Base-by-base conservation (phyloP, 2,797 vertebrate species). In the Neosilurus hyrtlii region DNA sequence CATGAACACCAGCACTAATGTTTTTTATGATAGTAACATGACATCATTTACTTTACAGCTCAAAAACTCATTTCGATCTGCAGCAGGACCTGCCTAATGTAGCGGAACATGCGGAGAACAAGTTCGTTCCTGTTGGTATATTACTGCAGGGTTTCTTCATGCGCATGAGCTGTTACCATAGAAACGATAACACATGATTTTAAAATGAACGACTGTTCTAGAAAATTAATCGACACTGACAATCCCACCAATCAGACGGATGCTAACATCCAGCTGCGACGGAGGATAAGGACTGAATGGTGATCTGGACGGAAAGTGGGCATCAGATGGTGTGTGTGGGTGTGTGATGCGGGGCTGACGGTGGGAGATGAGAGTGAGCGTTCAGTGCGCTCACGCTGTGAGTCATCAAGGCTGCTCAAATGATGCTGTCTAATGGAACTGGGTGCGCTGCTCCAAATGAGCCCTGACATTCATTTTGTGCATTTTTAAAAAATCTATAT, bases 361-460 rank as follows among this genome's bases (percentile, higher is more conserved):
- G 89, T 84, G 88, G 85, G 86, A 80, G 81, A 83, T 80, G 30
- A 80, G 24, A 62, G 86, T 85, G 87, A 62, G 86, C 85, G 87
- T 86, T 90, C 86, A 79, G 83, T 83, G 87, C n/a, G 85, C 86
- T 80, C 74, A 68, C 4, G 72, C 20, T 84, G 18, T 90, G 89
- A 91, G 59, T 91, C 90, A 91, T 86, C 78, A 79, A 11, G 35
- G 84, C 81, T 52, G 83, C 57, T 89, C 88, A 92, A 90, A 83
- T 59, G 84, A 90, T 85, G 83, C 82, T 75, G 82, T 78, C 82
- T 85, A 85, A 70, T 87, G 79, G 51, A 24, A 86, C 85, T 26
- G 22, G 2, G 30, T 86, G 84, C 81, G 66, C 59, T 7, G 54
- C 15, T 80, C 77, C 68, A 75, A 86, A 86, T 83, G 67, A 88